phyloP scores from a whole-genome alignment of 2,797 vertebrate species.

The Sandelia bainsii region DNA sequence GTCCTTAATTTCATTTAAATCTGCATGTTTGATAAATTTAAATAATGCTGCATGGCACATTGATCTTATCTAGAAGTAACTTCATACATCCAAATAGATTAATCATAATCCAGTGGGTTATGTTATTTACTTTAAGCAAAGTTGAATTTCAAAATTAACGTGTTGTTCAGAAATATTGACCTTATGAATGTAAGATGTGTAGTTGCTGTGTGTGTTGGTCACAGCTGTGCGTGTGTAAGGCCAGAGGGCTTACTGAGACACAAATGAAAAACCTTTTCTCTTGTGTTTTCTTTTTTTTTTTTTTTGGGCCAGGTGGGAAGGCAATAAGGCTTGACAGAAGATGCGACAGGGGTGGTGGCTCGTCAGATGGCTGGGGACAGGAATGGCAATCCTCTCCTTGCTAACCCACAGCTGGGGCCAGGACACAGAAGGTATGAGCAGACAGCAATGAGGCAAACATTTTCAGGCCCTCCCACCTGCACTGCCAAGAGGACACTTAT shows the following conservation, averaged over 20 bases:
- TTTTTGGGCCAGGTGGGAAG: conserved; percentile 77
- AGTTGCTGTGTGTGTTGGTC: conserved; percentile 26
- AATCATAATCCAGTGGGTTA: conserved; percentile 17
- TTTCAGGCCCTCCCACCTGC: conserved; percentile 24
- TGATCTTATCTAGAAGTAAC: conserved; percentile 6
- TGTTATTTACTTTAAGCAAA: conserved; percentile 8
- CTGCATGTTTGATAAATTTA: not conserved
- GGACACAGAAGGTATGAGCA: conserved; percentile 81
- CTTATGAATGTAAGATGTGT: not conserved
- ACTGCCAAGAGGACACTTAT: conserved; percentile 9
- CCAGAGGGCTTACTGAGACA: conserved; percentile 13
- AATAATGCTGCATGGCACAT: not conserved
- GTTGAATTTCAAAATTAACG: conserved; percentile 6
- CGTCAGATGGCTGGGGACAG: conserved; percentile 82
- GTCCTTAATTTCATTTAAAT: not conserved
- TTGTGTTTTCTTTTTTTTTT: not conserved
- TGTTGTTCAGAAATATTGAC: conserved; percentile 9
- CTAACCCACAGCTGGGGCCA: conserved; percentile 81
- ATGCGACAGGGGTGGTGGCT: conserved; percentile 83
- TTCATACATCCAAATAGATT: conserved; percentile 2
- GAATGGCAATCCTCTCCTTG: conserved; percentile 80
- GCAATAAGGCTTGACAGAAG: conserved; percentile 83
- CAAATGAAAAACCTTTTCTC: conserved; percentile 48
- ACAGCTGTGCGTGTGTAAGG: conserved; percentile 34
- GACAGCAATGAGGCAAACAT: conserved; percentile 24